These are phyloP conservation scores for Crossocerus cetratus DNA, from an alignment of 2,888 invertebrate species.

Conservation along the genomic window DNA sequence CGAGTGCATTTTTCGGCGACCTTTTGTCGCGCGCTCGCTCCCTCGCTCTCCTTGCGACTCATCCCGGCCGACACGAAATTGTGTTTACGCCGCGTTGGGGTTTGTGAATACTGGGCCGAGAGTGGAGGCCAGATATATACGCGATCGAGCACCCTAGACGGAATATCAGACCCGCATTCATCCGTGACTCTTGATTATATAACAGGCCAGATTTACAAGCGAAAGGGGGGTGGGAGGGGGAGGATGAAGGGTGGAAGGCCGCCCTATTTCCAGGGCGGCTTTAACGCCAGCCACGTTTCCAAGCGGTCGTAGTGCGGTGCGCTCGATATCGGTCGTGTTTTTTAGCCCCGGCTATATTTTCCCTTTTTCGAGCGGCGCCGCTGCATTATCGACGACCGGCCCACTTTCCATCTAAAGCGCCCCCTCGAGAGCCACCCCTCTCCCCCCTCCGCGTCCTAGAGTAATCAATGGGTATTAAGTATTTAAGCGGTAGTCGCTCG, in stretches of 20 bases:
- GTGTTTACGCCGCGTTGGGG: slow-evolving; percentile 14
- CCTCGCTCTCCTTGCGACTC: not conserved
- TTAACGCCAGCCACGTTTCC: not conserved
- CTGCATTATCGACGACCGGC: too few species aligned
- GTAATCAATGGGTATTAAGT: too few species aligned
- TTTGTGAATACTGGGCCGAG: slow-evolving; percentile 34
- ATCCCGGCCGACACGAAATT: not conserved
- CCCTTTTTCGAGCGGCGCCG: too few species aligned
- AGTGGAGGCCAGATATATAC: slow-evolving; percentile 17
- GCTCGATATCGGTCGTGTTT: too few species aligned
- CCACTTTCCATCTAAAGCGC: too few species aligned
- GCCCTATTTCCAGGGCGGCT: slow-evolving; percentile 1
- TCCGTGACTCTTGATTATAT: slow-evolving; percentile 45
- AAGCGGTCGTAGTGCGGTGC: too few species aligned
- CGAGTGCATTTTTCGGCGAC: slow-evolving; percentile 48
- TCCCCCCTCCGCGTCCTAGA: too few species aligned
- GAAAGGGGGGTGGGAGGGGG: not conserved
- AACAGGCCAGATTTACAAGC: slow-evolving; percentile 8
- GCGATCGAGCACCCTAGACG: slow-evolving; percentile 49
- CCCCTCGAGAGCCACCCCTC: too few species aligned
- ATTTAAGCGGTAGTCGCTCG: too few species aligned
- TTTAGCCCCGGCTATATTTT: too few species aligned
- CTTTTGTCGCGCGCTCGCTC: too few species aligned
- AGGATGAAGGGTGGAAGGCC: not conserved
- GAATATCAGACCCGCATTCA: slow-evolving; percentile 43